A percentile compares a stretch with the other conserved stretches of the same genome.
Conservation (phyloP, 2,888 invertebrate species). For the Hesperia comma region DNA sequence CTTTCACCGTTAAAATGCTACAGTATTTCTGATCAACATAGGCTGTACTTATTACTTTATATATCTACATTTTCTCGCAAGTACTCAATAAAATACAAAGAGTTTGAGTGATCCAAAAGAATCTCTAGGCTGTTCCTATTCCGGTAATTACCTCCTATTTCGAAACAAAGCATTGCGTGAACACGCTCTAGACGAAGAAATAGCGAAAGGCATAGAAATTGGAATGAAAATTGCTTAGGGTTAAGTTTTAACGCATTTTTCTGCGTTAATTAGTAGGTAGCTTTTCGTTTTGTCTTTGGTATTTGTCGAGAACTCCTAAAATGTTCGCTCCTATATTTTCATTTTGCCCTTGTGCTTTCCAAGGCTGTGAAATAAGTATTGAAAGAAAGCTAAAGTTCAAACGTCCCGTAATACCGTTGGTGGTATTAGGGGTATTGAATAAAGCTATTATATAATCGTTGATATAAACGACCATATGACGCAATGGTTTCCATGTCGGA, state of each 20-base stretch:
- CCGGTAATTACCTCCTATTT: constrained; percentile 28
- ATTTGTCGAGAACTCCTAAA: constrained; percentile 25
- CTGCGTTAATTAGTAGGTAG: constrained; percentile 27
- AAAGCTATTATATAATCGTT: no score
- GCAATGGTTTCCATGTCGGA: no score
- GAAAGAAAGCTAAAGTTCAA: not conserved
- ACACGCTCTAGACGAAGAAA: constrained; percentile 20
- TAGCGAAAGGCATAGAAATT: constrained; percentile 25
- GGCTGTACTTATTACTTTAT: no score
- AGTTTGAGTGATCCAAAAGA: not conserved
- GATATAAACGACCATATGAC: no score
- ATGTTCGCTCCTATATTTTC: constrained; percentile 10
- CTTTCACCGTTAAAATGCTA: no score
- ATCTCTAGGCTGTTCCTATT: constrained; percentile 16
- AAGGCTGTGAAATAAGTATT: constrained; percentile 13
- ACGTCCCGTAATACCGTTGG: not conserved
- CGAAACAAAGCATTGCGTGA: constrained; percentile 27
- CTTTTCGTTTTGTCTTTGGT: constrained; percentile 22
- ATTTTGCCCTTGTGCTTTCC: constrained; percentile 12
- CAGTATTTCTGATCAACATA: no score
- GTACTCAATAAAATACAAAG: not conserved
- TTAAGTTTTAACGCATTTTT: constrained; percentile 32
- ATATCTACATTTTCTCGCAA: no score
- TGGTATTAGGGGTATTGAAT: not conserved
- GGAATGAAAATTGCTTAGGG: constrained; percentile 30